phyloP scores from a whole-genome alignment of 2,888 invertebrate species.

The Papilio gigon region DNA sequence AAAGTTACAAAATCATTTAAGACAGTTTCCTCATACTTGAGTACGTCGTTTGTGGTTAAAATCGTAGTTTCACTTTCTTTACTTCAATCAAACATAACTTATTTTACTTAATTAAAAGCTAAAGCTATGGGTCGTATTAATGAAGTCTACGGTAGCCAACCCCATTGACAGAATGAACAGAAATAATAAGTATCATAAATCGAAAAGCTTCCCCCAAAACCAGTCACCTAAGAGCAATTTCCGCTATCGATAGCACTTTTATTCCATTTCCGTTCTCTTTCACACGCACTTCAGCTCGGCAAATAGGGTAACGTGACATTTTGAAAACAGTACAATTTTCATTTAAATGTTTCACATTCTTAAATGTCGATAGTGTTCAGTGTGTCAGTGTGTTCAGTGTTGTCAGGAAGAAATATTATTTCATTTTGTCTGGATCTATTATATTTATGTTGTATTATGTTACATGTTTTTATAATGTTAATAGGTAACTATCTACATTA shows the following conservation, averaged over 20 bases:
- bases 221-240: slow-evolving; percentile 3
- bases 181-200: neutral
- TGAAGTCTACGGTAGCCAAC: neutral
- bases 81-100: too few species aligned
- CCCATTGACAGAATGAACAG: neutral
- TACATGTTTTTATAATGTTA: too few species aligned
- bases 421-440: too few species aligned
- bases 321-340: neutral
- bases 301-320: neutral
- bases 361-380: too few species aligned
- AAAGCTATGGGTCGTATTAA: too few species aligned
- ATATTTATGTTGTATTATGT: too few species aligned
- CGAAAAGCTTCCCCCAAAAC: neutral
- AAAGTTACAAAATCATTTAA: neutral
- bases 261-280: slow-evolving; percentile 14
- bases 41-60: too few species aligned
- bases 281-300: neutral
- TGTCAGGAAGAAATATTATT: too few species aligned
- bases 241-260: slow-evolving; percentile 17
- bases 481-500: neutral
- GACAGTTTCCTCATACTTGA: neutral
- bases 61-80: too few species aligned
- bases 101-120: too few species aligned
- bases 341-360: too few species aligned
- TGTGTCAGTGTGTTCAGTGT: too few species aligned